Percentiles rank a stretch among this genome's conserved stretches.
Evolutionary conservation across 2,113 vertebrate species (phyloP).

Genomic region (Dasyprocta punctata): DNA sequence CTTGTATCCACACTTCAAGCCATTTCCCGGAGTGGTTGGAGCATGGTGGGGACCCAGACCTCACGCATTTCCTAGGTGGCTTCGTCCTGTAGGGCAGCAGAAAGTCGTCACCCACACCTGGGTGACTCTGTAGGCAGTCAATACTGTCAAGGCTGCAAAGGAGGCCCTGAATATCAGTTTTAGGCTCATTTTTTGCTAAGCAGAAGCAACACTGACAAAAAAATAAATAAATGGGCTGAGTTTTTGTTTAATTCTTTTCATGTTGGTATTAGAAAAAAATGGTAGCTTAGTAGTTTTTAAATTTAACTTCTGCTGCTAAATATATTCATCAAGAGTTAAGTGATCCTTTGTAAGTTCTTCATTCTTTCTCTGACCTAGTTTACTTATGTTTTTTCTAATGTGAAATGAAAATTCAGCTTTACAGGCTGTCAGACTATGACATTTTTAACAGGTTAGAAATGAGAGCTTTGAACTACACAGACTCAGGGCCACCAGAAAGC

Average conservation of each 20-base stretch:
- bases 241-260: background rate
- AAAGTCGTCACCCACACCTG: background rate
- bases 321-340: background rate
- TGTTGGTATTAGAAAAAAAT: background rate
- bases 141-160: background rate
- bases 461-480: background rate
- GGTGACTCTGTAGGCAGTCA: background rate
- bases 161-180: background rate
- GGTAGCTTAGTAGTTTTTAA: background rate
- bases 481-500: background rate
- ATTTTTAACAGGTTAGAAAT: background rate
- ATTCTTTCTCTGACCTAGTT: background rate
- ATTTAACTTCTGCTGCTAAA: background rate
- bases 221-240: background rate
- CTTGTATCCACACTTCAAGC: background rate
- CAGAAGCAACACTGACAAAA: background rate
- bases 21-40: background rate
- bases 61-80: background rate
- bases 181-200: background rate
- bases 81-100: background rate
- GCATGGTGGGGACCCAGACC: background rate
- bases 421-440: background rate
- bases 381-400: background rate
- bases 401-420: background rate
- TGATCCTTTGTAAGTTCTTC: background rate